phyloP scores from a whole-genome alignment of 2,888 invertebrate genomes.

The Globia sparganii region DNA sequence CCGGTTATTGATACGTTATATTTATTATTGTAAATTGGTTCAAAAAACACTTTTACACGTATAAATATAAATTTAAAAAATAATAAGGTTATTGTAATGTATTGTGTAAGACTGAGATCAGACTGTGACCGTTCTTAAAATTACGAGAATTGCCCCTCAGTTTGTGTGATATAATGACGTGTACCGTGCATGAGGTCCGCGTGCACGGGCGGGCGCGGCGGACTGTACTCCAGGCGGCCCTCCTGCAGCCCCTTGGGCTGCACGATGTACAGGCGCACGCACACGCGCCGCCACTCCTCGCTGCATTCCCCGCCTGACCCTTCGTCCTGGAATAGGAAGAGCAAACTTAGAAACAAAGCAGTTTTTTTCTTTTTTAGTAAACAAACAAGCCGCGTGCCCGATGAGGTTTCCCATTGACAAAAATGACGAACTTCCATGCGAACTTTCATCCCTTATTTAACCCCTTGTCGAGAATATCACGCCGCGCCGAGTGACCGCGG shows the following conservation, averaged over 20 bases:
- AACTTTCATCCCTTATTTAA: background rate
- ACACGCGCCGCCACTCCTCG: constrained; percentile 68
- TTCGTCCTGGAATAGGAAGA: constrained; percentile 55
- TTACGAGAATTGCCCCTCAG: too few species aligned
- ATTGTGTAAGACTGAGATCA: background rate
- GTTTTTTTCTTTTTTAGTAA: background rate
- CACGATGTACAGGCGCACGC: constrained; percentile 92
- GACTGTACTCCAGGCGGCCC: constrained; percentile 92
- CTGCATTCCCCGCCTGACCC: constrained; percentile 58
- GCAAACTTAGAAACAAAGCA: background rate
- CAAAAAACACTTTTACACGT: too few species aligned
- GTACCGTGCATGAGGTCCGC: constrained; percentile 57
- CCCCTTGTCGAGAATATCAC: too few species aligned
- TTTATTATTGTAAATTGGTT: background rate
- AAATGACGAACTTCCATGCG: background rate
- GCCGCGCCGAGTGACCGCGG: too few species aligned
- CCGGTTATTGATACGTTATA: background rate
- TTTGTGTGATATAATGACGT: background rate
- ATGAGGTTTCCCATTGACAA: background rate
- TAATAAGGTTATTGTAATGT: too few species aligned
- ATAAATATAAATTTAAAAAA: background rate
- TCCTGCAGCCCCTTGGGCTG: constrained; percentile 97
- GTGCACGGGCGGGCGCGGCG: constrained; percentile 71
- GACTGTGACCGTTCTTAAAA: too few species aligned
- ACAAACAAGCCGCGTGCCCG: background rate